A percentile compares a stretch with the other conserved stretches of the same genome.
Evolutionary conservation across 30 jellyfish, hydroid and myxozoan genomes (phyloP).

Genomic region (Aurelia coerulea): DNA sequence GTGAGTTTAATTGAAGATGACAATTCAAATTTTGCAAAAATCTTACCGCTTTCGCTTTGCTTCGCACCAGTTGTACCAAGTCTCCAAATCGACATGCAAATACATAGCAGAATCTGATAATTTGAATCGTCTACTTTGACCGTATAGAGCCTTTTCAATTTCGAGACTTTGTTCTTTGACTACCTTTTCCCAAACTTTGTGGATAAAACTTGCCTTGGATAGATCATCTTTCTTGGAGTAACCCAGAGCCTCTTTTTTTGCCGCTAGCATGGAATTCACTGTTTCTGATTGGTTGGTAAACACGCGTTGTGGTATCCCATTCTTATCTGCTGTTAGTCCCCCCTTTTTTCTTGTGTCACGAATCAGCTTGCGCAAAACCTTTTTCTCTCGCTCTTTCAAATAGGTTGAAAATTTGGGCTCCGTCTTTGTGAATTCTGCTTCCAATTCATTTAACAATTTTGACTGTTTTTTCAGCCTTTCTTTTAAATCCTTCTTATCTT

Average conservation of each 20-base stretch:
- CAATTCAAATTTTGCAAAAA: too few relatives aligned
- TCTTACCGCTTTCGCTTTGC: too few relatives aligned
- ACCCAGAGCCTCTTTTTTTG: not conserved
- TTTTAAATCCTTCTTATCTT: not conserved
- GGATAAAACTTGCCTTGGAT: not conserved
- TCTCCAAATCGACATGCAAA: too few relatives aligned
- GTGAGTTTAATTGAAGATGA: too few relatives aligned
- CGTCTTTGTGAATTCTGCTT: not conserved
- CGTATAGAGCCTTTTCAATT: too few relatives aligned
- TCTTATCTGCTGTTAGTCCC: not conserved
- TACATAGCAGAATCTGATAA: too few relatives aligned
- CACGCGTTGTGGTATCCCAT: not conserved
- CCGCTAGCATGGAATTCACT: conserved; percentile 7
- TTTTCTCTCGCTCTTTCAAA: not conserved
- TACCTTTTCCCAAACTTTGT: not conserved
- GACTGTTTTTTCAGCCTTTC: not conserved
- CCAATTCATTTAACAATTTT: not conserved
- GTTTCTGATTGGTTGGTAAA: not conserved
- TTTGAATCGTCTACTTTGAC: too few relatives aligned
- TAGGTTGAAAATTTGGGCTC: not conserved
- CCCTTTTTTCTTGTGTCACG: not conserved
- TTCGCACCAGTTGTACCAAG: too few relatives aligned
- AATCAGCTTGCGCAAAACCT: not conserved
- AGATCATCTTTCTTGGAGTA: not conserved
- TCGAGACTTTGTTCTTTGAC: not conserved